phyloP scores from a whole-genome alignment of 2,113 vertebrate species.

The Nesogale talazaci region DNA sequence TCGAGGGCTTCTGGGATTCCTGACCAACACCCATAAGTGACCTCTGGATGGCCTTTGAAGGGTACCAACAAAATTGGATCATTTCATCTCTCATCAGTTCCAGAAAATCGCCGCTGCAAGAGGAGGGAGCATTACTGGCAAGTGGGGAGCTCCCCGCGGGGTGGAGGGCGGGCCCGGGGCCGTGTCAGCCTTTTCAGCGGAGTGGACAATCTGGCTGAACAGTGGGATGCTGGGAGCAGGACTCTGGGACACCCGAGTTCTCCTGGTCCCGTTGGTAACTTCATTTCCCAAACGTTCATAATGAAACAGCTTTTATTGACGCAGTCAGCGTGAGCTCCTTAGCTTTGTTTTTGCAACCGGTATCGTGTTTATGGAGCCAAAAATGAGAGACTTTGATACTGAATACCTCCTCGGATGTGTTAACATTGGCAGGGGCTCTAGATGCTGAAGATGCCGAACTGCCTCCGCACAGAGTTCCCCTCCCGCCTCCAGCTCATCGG shows the following conservation, averaged over 20 bases:
- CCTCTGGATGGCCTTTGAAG: not conserved
- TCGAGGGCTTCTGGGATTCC: not conserved
- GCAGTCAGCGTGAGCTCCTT: conserved; percentile 94
- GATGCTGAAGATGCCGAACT: conserved; percentile 95
- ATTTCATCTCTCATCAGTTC: conserved; percentile 20
- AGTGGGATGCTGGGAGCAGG: conserved; percentile 87
- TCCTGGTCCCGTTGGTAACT: conserved; percentile 90
- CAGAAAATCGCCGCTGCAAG: not conserved
- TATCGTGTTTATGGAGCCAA: conserved; percentile 96
- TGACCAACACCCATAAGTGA: not conserved
- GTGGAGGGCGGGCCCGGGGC: conserved; percentile 46
- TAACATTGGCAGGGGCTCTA: conserved; percentile 94
- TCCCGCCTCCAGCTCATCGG: conserved; percentile 85
- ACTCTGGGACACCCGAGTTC: conserved; percentile 86
- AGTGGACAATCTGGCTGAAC: conserved; percentile 81
- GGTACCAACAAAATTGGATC: not conserved
- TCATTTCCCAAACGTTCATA: conserved; percentile 95
- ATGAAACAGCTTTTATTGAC: conserved; percentile 97
- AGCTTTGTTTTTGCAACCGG: conserved; percentile 93
- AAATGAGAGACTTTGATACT: conserved; percentile 98
- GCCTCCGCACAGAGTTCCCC: conserved; percentile 88
- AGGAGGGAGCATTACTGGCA: conserved; percentile 21
- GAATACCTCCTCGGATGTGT: conserved; percentile 95
- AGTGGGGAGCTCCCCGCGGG: not conserved
- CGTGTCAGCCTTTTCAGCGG: conserved; percentile 77